A percentile compares a stretch with the other conserved stretches of the same genome.
Evolutionary conservation across 2,888 invertebrate genomes (phyloP).

Genomic region (Ormyrus nitidulus): DNA sequence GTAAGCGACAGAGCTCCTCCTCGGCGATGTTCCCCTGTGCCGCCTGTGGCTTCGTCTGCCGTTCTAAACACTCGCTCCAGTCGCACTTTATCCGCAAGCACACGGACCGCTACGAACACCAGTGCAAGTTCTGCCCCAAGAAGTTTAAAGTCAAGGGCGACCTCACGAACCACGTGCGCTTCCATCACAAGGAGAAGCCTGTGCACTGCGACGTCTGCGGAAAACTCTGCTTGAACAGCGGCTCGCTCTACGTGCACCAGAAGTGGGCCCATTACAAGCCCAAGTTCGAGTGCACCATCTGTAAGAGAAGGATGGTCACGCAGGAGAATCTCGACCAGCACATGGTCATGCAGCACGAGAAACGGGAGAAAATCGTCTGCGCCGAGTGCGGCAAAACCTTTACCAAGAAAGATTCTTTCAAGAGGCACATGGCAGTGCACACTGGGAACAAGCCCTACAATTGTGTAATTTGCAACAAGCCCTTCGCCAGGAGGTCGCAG

Average conservation of each 20-base stretch:
- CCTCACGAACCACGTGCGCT: slow-evolving; percentile 72
- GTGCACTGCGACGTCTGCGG: slow-evolving; percentile 72
- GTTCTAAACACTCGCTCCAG: slow-evolving; percentile 73
- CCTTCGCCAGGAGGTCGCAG: slow-evolving; percentile 71
- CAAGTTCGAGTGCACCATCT: slow-evolving; percentile 72
- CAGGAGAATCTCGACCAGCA: slow-evolving; percentile 73
- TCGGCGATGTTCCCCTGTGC: slow-evolving; percentile 67
- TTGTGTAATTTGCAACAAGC: slow-evolving; percentile 72
- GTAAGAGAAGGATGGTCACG: slow-evolving; percentile 73
- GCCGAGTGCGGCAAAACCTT: slow-evolving; percentile 73
- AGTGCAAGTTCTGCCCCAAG: slow-evolving; percentile 70
- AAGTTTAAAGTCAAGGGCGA: slow-evolving; percentile 74
- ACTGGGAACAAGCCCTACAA: slow-evolving; percentile 71
- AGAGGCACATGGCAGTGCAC: slow-evolving; percentile 73
- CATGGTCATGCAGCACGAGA: slow-evolving; percentile 72
- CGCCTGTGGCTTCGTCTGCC: slow-evolving; percentile 71
- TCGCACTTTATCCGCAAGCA: slow-evolving; percentile 73
- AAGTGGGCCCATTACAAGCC: slow-evolving; percentile 74
- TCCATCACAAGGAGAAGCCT: slow-evolving; percentile 73
- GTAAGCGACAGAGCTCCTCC: slow-evolving; percentile 61
- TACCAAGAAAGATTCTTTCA: slow-evolving; percentile 72
- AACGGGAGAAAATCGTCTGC: slow-evolving; percentile 72
- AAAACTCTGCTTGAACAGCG: slow-evolving; percentile 69
- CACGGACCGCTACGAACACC: slow-evolving; percentile 72
- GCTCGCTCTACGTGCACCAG: slow-evolving; percentile 73